A percentile compares a stretch with the other conserved stretches of the same genome.
Evolutionary conservation across 2,888 invertebrate genomes (phyloP).

Genomic region (Cheilosia variabilis): DNA sequence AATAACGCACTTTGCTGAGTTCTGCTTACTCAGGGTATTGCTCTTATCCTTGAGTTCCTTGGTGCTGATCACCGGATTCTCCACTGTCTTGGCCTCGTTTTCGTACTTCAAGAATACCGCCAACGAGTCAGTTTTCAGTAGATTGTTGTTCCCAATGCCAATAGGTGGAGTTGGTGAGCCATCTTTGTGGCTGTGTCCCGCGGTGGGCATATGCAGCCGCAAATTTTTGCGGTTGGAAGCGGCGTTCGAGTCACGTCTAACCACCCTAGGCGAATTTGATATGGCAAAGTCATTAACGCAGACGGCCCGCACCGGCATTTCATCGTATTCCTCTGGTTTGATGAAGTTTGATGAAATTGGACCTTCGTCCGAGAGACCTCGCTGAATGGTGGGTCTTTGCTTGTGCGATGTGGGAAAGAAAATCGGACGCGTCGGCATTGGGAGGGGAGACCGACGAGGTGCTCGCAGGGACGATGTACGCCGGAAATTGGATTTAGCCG

Average conservation of each 20-base stretch:
- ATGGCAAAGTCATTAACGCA: conserved; percentile 82
- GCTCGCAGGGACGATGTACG: conserved; percentile 82
- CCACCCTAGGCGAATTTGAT: conserved; percentile 81
- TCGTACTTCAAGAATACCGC: conserved; percentile 83
- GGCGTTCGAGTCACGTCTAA: conserved; percentile 81
- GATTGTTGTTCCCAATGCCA: conserved; percentile 63
- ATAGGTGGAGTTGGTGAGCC: conserved; percentile 58
- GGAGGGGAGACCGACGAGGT: conserved; percentile 81
- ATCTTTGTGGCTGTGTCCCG: conserved; percentile 28
- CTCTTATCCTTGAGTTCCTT: conserved; percentile 83
- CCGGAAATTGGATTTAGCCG: conserved; percentile 80
- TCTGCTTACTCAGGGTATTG: conserved; percentile 82
- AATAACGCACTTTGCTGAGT: conserved; percentile 81
- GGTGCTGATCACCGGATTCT: conserved; percentile 74
- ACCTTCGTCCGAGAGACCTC: conserved; percentile 83
- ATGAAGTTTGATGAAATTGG: conserved; percentile 83
- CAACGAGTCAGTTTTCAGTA: conserved; percentile 83
- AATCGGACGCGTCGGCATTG: conserved; percentile 78
- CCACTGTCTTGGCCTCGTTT: conserved; percentile 77
- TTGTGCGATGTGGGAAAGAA: conserved; percentile 80
- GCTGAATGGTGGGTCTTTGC: conserved; percentile 82
- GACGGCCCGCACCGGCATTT: conserved; percentile 83
- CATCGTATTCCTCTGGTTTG: conserved; percentile 83
- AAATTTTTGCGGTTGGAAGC: conserved; percentile 80
- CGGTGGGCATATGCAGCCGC: conserved; percentile 76